These are phyloP conservation scores for Eufriesea mexicana DNA, from an alignment of 1,140 invertebrate genomes.

Conservation along the genomic window DNA sequence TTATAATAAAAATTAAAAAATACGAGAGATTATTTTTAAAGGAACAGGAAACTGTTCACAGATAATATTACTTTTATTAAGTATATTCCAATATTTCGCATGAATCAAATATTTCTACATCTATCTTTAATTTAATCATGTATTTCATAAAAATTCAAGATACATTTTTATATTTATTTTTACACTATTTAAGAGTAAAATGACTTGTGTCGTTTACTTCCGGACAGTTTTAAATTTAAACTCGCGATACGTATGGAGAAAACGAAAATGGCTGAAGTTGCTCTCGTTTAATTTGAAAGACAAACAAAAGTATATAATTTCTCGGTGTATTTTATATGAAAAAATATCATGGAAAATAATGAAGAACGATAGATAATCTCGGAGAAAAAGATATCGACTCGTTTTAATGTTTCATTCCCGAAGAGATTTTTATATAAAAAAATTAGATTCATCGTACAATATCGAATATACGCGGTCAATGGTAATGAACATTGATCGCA, in stretches of 20 bases:
- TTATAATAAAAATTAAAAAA: not conserved
- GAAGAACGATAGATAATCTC: not conserved
- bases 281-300: not conserved
- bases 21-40: not conserved
- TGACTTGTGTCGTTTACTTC: slow-evolving; percentile 22
- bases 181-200: not conserved
- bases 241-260: not conserved
- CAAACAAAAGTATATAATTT: not conserved
- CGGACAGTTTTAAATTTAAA: slow-evolving; percentile 15
- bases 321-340: not conserved
- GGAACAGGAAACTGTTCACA: too few species aligned
- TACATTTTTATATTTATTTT: not conserved
- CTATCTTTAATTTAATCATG: not conserved
- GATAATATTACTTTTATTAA: not conserved
- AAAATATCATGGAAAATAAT: not conserved
- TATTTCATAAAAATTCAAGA: not conserved
- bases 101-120: not conserved
- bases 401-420: not conserved
- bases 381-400: not conserved
- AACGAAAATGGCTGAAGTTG: not conserved
- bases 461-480: not conserved
- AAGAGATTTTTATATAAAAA: slow-evolving; percentile 28
- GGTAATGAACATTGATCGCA: slow-evolving; percentile 31
- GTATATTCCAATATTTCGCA: not conserved
- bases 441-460: slow-evolving; percentile 31